Base-by-base conservation (phyloP, 2,888 invertebrate genomes). In the Abscondita cerata region DNA sequence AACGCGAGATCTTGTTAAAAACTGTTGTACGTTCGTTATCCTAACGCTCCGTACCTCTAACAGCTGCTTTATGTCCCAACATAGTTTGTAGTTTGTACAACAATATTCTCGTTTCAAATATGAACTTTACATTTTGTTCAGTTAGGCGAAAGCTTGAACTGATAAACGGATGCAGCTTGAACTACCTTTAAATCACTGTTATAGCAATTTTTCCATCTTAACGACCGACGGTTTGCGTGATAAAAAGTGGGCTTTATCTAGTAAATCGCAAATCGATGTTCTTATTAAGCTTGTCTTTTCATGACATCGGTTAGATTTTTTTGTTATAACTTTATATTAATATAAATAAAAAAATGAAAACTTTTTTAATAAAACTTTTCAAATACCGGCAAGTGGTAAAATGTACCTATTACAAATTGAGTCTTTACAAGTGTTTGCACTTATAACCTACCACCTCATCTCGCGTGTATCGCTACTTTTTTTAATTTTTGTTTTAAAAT, bases 361-460 rank as follows among this genome's bases (percentile, higher is more conserved):
- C 41, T 41, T 41, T 41, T 41, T 41, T 41, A 41, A 41, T 41
- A 41, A 41, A 41, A 41, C 41, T 41, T 41, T 15, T 15, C 8
- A 41, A 12, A 16, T 38, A n/a, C n/a, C n/a, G 13, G 38, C 15
- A n/a, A 41, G 41, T 41, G 41, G 8, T 4, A 15, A 15, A 41
- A 41, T 41, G 25, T 25, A n/a, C n/a, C n/a, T n/a, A 25, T 25
- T 25, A 25, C 25, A 25, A 25, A 25, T 25, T 25, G 25, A 25
- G 25, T 4, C 25, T 2, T 25, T 25, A 6, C 25, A 25, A 25
- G 6, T 6, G 25, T n/a, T n/a, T 25, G 25, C 25, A 25, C 25
- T 25, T 25, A n/a, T n/a, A n/a, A n/a, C n/a, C n/a, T n/a, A n/a
- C n/a, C n/a, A n/a, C n/a, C n/a, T n/a, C n/a, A n/a, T n/a, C n/a